Base-by-base conservation (phyloP, 2,113 vertebrate genomes). In the Nanger granti region DNA sequence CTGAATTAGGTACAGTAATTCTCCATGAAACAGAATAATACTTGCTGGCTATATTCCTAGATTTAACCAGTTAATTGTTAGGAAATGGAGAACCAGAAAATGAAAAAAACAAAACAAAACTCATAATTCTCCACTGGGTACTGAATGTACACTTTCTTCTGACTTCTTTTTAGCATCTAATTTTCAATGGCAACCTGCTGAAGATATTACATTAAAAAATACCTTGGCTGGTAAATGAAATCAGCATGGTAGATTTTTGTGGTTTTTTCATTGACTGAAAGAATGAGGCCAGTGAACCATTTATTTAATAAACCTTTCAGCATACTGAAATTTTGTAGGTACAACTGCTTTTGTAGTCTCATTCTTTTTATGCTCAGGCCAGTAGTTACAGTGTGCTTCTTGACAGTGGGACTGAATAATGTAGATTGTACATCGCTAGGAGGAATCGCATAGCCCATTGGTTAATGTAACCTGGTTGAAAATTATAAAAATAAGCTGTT, bases 1-100 rank as follows among this genome's bases (percentile, higher is more conserved):
- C 52, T 79, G 95, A 98, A 98, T 98, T 98, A 97, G 83, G 59
- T 91, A 82, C 60, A 93, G 9, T 52, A 69, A 60, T 97, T 98
- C 87, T 91, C 92, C 91, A 5, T 96, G 84, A 92, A 93, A 97
- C 73, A 62, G 97, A 97, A 97, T 96, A 84, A 97, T 76, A 22
- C 47, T 96, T 85, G 52, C 97, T 98, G 97, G 83, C 91, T 88
- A 52, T 95, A 54, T 97, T 98, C 94, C 95, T 97, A 93, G 93
- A 86, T 26, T 96, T 57, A 98, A 94, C 41, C 83, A 98, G 87
- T 94, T 98, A 97, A 98, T 98, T 97, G n/a, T 91, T 97, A 91
- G 62, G 95, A 98, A 98, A 95, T 90, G 29, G 49, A 94, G 83
- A 92, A 59, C 20, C 20, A 47, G 55, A 88, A 90, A 88, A 76